Conservation (phyloP, 2,113 vertebrate genomes). For the Nannospalax galili region DNA sequence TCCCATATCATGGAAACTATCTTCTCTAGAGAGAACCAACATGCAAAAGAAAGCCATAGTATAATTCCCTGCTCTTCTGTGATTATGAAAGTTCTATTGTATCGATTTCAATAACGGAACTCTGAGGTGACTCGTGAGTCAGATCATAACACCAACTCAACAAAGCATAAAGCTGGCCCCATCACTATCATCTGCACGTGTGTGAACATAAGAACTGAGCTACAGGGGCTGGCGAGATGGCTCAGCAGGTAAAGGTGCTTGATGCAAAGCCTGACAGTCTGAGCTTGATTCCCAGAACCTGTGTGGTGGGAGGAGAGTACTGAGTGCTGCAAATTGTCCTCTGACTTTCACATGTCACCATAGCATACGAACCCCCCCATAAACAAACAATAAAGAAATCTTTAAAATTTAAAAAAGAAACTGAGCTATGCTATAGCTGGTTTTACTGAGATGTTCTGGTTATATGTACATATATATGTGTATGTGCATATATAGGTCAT, state of each 20-base stretch:
- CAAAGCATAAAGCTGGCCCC: not conserved
- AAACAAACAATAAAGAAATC: too few species aligned
- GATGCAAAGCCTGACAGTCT: not conserved
- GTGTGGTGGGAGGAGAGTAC: not conserved
- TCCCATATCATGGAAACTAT: not conserved
- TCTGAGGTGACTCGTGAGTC: not conserved
- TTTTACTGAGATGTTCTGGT: not conserved
- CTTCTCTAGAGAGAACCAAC: constrained; percentile 11
- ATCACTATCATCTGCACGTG: not conserved
- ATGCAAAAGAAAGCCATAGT: not conserved
- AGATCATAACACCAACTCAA: not conserved
- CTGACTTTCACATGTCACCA: not conserved
- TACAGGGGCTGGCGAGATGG: not conserved
- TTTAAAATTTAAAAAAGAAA: not conserved
- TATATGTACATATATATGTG: not conserved
- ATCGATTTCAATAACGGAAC: not conserved
- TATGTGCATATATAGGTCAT: too few species aligned
- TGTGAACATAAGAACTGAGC: not conserved
- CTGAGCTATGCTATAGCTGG: not conserved
- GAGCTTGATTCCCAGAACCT: not conserved
- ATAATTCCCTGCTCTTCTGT: not conserved
- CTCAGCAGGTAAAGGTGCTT: not conserved
- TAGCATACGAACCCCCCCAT: too few species aligned
- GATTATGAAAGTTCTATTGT: not conserved
- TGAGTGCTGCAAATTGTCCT: not conserved